Evolutionary conservation across 2,888 invertebrate genomes (phyloP).

Genomic region (Zeuzera pyrina): DNA sequence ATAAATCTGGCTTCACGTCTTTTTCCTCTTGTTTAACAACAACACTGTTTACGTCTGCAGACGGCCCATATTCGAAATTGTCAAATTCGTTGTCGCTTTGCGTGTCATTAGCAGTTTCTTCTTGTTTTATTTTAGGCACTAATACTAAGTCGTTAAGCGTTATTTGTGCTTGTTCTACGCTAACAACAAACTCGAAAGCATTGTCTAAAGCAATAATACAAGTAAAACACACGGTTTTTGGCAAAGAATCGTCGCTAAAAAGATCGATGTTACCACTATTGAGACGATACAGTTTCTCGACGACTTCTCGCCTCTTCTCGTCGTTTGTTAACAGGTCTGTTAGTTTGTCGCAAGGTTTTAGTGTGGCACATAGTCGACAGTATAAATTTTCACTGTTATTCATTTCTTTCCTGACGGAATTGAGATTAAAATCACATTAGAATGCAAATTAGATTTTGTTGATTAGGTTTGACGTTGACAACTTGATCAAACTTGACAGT

Average conservation of each 20-base stretch:
- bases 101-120: conserved; percentile 8
- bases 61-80: not conserved
- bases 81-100: not conserved
- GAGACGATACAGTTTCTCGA: conserved; percentile 30
- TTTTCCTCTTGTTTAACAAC: conserved; percentile 16
- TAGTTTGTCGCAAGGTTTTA: conserved; percentile 30
- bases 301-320: conserved; percentile 23
- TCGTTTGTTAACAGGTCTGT: conserved; percentile 27
- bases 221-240: conserved; percentile 38
- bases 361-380: conserved; percentile 40
- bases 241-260: conserved; percentile 26
- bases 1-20: not conserved
- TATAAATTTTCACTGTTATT: conserved; percentile 19
- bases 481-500: no score
- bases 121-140: conserved; percentile 28
- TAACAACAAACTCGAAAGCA: conserved; percentile 35
- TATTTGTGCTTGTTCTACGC: conserved; percentile 37
- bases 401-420: no score
- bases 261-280: conserved; percentile 26
- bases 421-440: conserved; percentile 14
- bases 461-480: no score
- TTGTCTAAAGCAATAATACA: conserved; percentile 34
- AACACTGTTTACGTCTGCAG: conserved; percentile 12
- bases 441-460: no score
- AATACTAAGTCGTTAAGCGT: conserved; percentile 22